Percentiles rank a stretch among this genome's conserved stretches.
phyloP scores from a whole-genome alignment of 2,113 vertebrate genomes.

The Hippocampus abdominalis region DNA sequence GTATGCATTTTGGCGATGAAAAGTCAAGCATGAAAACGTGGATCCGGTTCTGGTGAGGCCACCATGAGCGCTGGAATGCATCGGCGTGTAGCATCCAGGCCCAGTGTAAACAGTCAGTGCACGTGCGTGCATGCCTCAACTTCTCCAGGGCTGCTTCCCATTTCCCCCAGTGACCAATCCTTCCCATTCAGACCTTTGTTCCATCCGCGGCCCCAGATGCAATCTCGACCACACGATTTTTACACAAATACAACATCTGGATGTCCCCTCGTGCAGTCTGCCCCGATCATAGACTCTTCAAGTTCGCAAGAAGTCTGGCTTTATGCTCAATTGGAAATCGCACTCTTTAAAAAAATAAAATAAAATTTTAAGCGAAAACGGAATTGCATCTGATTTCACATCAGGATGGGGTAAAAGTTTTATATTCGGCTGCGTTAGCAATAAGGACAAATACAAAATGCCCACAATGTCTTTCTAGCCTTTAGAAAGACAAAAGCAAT shows the following conservation, averaged over 20 bases:
- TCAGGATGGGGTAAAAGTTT: slow-evolving; percentile 1
- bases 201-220: slow-evolving; percentile 60
- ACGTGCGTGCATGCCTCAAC: slow-evolving; percentile 58
- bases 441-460: background rate
- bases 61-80: slow-evolving; percentile 68
- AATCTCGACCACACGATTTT: slow-evolving; percentile 59
- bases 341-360: background rate
- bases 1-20: slow-evolving; percentile 56
- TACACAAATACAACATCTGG: slow-evolving; percentile 62
- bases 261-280: slow-evolving; percentile 36
- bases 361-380: slow-evolving; percentile 7
- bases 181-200: slow-evolving; percentile 64
- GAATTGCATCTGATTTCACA: slow-evolving; percentile 3
- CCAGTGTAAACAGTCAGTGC: slow-evolving; percentile 68
- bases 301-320: slow-evolving; percentile 24
- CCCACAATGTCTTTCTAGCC: background rate
- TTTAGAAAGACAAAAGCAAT: background rate
- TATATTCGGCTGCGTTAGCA: background rate
- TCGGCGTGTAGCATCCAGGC: slow-evolving; percentile 51
- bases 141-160: slow-evolving; percentile 61
- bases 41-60: slow-evolving; percentile 66
- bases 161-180: slow-evolving; percentile 61
- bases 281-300: slow-evolving; percentile 46
- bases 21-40: slow-evolving; percentile 67
- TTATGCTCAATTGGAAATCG: slow-evolving; percentile 23